Base-by-base conservation (phyloP, 1,140 invertebrate species). In the Tetramorium simillimum region DNA sequence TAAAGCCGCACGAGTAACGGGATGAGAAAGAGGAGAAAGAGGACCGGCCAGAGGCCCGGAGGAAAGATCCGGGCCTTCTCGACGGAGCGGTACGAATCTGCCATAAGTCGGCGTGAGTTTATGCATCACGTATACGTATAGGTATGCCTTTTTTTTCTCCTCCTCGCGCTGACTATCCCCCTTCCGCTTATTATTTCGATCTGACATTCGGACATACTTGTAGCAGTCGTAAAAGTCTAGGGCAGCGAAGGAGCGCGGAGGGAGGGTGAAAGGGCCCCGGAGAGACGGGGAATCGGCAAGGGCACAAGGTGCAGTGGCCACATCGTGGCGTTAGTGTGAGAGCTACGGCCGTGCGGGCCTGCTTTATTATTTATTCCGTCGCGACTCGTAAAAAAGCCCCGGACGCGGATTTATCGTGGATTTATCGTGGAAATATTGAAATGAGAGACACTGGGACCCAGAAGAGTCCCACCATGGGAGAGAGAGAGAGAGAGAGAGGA, bases 351-450 rank as follows among this genome's bases (percentile, higher is more conserved):
- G 6, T 53, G 67, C 53, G 85, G 63, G 46, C 49, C 58, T 49
- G 72, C 84, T 90, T 91, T 91, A 92, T 93, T 94, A 93, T 93
- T 94, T 94, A 94, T 94, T 90, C 88, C 88, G 72, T 43, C 63
- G 88, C 67, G 53, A 90, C 89, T 92, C 92, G 92, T 93, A 93
- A 94, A 94, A 91, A 85, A 70, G 58, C 62, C 75, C 75, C 5
- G 73, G 43, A 58, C 53, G 75, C 91, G 92, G 92, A 94, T 93
- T 94, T 93, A 93, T 94, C 88, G 92, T 77, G 72, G 92, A 94
- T 93, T 94, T 94, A 94, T 94, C 88, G 92, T 77, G 75, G 72
- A 92, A 92, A 92, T 94, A 93, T 94, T 93, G 89, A 92, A 92
- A 93, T 91, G 88, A 92, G 90, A 90, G 84, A 85, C 86, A 90